Evolutionary conservation across 1,140 invertebrate species (phyloP).

Genomic region (Acromyrmex echinatior): DNA sequence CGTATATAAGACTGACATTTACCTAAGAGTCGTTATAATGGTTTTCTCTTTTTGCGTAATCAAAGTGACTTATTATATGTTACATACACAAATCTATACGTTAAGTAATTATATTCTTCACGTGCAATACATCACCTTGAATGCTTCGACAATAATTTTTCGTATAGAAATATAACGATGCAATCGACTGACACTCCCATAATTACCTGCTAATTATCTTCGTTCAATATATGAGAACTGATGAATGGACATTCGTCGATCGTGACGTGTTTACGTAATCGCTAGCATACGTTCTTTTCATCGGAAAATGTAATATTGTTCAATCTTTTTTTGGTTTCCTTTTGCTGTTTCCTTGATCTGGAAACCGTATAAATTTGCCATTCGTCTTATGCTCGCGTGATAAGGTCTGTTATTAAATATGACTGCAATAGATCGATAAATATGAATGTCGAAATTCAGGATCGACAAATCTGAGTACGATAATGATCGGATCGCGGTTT

Average conservation of each 20-base stretch:
- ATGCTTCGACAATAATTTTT: not conserved
- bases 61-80: conserved; percentile 20
- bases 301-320: not conserved
- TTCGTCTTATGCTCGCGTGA: not conserved
- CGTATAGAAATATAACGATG: not conserved
- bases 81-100: conserved; percentile 19
- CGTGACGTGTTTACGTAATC: conserved; percentile 24
- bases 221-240: conserved; percentile 24
- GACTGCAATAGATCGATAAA: conserved; percentile 16
- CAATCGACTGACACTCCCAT: conserved; percentile 27
- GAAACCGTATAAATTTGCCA: not conserved
- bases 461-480: conserved; percentile 23
- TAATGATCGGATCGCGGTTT: conserved; percentile 6
- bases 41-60: conserved; percentile 41
- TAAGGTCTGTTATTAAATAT: not conserved
- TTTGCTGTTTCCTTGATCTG: not conserved
- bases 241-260: conserved; percentile 40
- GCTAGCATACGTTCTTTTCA: not conserved
- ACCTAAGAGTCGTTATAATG: not conserved
- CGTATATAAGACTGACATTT: conserved; percentile 29
- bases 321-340: conserved; percentile 8
- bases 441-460: not conserved
- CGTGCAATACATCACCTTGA: conserved; percentile 9
- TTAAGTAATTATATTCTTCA: conserved; percentile 14
- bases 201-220: conserved; percentile 45